Base-by-base conservation (phyloP, 2,113 vertebrate genomes). In the Paratilapia polleni region DNA sequence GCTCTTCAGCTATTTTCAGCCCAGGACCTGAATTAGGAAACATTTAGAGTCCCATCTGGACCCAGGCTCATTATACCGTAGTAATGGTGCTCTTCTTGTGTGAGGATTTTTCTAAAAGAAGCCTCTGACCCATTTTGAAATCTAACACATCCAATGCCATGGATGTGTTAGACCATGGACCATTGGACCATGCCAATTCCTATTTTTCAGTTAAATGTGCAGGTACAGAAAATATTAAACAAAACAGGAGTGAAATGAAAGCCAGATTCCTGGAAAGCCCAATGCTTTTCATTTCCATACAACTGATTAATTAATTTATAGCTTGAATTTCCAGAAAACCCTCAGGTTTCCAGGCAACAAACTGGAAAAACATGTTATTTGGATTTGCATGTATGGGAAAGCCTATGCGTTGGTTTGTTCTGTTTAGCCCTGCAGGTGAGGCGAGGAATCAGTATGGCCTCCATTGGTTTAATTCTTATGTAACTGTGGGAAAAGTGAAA, bases 1-100 rank as follows among this genome's bases (percentile, higher is more conserved):
- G 49, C 85, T 84, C 82, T 87, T 82, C 38, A 79, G 36, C 85
- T 91, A 91, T 91, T 92, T 94, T 91, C 64, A 92, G 88, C 86
- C 34, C 8, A 14, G 62, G 90, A 88, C 92, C 92, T 86, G 64
- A 90, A 89, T 92, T 76, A 41, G 81, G 62, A 87, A 85, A 49
- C 38, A 57, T 88, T 86, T 88, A 86, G 87, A 86, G 66, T 84
- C 78, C 92, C 89, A 78, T 60, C 5, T 81, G 90, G 88, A 87
- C 5, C 81, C 60, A 24, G 76, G 80, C 91, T 92, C 91, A 93
- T 94, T 93, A 93, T 79, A 84, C 70, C 36, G 8, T 78, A 57
- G 81, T 78, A 56, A 84, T 76, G 81, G 77, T 88, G 80, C 88
- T 83, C 81, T 84, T 86, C 74, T 88, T 88, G 77, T 85, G 63